Evolutionary conservation across 2,888 invertebrate genomes (phyloP).

Genomic region (Caenorhabditis zanzibari): DNA sequence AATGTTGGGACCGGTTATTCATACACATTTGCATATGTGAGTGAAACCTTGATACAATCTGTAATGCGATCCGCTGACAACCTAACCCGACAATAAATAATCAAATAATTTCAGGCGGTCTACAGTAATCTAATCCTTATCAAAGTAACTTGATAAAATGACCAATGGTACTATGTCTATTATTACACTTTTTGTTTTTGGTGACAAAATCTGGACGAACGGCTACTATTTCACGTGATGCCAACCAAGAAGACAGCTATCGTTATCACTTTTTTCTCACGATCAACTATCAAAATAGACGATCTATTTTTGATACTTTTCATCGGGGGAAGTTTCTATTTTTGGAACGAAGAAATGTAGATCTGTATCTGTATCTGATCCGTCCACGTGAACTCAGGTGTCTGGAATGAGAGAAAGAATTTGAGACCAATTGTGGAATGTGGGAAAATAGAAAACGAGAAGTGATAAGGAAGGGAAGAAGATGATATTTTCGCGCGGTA

Average conservation of each 20-base stretch:
- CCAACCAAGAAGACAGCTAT: not conserved
- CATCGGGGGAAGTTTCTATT: not conserved
- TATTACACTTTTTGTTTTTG: slow-evolving; percentile 1
- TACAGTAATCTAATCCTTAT: not conserved
- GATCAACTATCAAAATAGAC: slow-evolving; percentile 23
- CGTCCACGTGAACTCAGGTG: slow-evolving; percentile 8
- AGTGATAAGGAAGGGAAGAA: not conserved
- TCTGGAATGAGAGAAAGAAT: not conserved
- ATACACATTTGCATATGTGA: not conserved
- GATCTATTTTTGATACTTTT: slow-evolving; percentile 10
- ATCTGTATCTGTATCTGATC: slow-evolving; percentile 3
- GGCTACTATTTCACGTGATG: slow-evolving; percentile 28
- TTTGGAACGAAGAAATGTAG: not conserved
- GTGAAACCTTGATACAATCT: not conserved
- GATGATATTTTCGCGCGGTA: slow-evolving; percentile 12
- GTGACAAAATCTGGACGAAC: slow-evolving; percentile 19
- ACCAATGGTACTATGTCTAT: not conserved
- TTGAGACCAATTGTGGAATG: slow-evolving; percentile 18
- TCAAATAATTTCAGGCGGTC: not conserved
- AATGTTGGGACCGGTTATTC: slow-evolving; percentile 8
- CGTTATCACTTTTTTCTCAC: slow-evolving; percentile 20
- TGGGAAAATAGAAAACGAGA: slow-evolving; percentile 15
- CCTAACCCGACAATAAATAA: no score
- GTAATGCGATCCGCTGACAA: not conserved
- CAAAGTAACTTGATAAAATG: slow-evolving; percentile 12